phyloP scores from a whole-genome alignment of 2,113 vertebrate species.

The Thunnus thynnus region DNA sequence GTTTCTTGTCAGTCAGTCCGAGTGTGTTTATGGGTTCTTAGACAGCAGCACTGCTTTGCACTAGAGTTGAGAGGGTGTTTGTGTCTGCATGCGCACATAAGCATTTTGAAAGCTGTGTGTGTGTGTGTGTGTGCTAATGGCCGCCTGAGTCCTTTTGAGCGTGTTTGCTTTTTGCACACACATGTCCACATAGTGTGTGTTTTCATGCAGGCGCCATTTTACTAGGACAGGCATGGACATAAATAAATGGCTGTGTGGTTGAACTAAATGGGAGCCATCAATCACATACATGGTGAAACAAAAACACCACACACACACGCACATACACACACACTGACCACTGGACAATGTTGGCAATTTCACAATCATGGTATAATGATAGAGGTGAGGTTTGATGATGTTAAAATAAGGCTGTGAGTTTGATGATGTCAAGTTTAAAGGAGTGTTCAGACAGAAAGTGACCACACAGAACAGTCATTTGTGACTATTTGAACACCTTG shows the following conservation, averaged over 20 bases:
- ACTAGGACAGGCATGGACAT: conserved; percentile 29
- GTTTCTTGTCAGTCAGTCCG: background rate
- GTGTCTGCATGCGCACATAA: background rate
- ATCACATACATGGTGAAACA: conserved; percentile 51
- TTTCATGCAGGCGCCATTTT: conserved; percentile 10
- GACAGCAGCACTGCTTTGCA: background rate
- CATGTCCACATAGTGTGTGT: too few species aligned
- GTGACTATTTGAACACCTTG: too few species aligned
- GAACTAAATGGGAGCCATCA: conserved; percentile 69
- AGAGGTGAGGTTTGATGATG: conserved; percentile 15
- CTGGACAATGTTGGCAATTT: background rate
- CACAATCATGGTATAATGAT: background rate
- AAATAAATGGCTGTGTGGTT: conserved; percentile 60
- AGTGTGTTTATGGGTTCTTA: conserved; percentile 10
- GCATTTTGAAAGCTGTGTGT: background rate
- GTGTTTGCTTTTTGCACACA: background rate
- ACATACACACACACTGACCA: background rate
- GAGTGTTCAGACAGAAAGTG: too few species aligned
- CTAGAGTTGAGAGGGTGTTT: conserved; percentile 10
- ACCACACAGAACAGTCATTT: too few species aligned
- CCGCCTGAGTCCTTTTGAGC: background rate
- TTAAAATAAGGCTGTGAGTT: background rate
- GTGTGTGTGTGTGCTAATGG: conserved; percentile 1
- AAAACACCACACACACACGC: conserved; percentile 13
- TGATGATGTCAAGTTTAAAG: background rate